Conservation (phyloP, 1,140 invertebrate species). For the Eubasilissa regina region DNA sequence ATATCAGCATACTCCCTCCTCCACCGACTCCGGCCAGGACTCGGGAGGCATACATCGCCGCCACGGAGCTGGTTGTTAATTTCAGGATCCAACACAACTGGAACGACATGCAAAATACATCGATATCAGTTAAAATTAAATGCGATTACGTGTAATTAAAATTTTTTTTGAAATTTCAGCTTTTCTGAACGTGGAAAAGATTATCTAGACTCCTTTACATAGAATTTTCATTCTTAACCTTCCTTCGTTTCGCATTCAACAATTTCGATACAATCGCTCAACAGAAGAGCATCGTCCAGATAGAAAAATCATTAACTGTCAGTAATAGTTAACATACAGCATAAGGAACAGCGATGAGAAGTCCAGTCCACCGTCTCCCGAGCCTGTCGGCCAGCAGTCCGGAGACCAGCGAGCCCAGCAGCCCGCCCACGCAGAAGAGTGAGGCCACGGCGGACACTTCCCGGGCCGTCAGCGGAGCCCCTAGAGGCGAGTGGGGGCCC, state of each 20-base stretch:
- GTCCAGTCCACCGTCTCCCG: constrained; percentile 69
- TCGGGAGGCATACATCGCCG: constrained; percentile 63
- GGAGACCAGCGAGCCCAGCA: constrained; percentile 69
- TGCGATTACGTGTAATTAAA: too few species aligned
- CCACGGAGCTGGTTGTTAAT: constrained; percentile 62
- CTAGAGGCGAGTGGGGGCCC: constrained; percentile 61
- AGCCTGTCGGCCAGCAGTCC: constrained; percentile 73
- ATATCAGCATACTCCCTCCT: constrained; percentile 69
- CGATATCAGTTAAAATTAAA: too few species aligned
- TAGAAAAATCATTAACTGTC: too few species aligned
- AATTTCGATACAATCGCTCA: too few species aligned
- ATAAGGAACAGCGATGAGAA: constrained; percentile 32
- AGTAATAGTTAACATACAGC: constrained; percentile 47
- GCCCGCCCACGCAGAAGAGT: too few species aligned
- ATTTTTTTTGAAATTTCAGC: too few species aligned
- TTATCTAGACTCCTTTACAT: too few species aligned
- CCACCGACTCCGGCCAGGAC: constrained; percentile 69
- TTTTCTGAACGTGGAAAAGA: too few species aligned
- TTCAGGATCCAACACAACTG: constrained; percentile 66
- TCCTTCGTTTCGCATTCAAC: too few species aligned
- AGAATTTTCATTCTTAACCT: too few species aligned
- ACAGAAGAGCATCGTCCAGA: too few species aligned
- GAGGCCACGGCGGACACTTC: constrained; percentile 74
- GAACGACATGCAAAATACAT: too few species aligned
- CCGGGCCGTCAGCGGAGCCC: constrained; percentile 61